Conservation (phyloP, 2,888 invertebrate genomes). For the Gastracanthus pulcherrimus region DNA sequence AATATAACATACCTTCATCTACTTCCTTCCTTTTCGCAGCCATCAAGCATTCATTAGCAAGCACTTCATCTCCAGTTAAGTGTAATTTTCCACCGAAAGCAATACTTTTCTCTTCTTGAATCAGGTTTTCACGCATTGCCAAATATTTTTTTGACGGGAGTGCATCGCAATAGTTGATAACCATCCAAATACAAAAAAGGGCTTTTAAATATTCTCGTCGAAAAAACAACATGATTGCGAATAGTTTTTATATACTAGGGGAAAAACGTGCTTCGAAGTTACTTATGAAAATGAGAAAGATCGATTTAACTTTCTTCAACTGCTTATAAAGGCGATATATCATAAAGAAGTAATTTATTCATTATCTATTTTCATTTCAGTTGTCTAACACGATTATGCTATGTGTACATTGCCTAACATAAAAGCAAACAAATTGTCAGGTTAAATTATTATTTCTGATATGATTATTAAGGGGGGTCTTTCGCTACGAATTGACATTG, state of each 20-base stretch:
- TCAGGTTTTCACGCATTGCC: slow-evolving; percentile 76
- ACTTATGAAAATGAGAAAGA: neutral
- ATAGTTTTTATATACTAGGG: too few relatives aligned
- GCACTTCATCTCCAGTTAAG: slow-evolving; percentile 78
- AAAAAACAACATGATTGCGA: neutral
- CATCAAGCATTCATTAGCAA: slow-evolving; percentile 82
- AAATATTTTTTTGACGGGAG: slow-evolving; percentile 60
- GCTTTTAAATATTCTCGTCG: neutral
- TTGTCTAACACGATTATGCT: too few relatives aligned
- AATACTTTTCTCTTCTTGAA: slow-evolving; percentile 78
- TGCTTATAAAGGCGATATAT: neutral
- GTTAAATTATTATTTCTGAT: too few relatives aligned
- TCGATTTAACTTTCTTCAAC: neutral
- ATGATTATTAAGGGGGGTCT: too few relatives aligned
- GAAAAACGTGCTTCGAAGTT: too few relatives aligned
- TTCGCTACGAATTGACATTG: too few relatives aligned
- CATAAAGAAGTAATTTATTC: too few relatives aligned
- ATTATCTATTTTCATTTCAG: too few relatives aligned
- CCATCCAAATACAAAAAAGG: neutral
- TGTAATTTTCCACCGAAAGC: slow-evolving; percentile 79
- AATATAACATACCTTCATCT: slow-evolving; percentile 77
- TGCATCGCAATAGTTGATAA: neutral
- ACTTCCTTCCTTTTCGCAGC: slow-evolving; percentile 79
- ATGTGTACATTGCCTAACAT: too few relatives aligned
- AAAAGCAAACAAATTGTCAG: too few relatives aligned